Conservation (phyloP, 2,797 vertebrate genomes). For the Borostomias antarcticus region DNA sequence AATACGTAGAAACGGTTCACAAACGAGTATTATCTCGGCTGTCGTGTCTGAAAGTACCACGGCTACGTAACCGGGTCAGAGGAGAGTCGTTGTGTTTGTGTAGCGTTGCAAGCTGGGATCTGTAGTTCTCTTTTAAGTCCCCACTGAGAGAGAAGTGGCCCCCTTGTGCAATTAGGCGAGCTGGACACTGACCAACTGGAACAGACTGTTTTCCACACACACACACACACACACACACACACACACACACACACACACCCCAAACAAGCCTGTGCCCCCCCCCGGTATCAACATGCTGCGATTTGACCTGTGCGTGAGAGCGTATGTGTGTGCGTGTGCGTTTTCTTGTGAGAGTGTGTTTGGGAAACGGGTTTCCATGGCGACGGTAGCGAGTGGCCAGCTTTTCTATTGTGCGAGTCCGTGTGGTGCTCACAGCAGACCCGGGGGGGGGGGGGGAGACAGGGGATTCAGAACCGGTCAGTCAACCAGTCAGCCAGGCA, state of each 20-base stretch:
- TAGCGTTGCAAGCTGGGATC: too few relatives aligned
- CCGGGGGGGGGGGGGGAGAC: not conserved
- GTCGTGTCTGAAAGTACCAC: too few relatives aligned
- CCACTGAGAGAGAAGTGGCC: too few relatives aligned
- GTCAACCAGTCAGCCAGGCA: not conserved
- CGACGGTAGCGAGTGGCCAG: not conserved
- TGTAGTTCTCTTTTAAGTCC: too few relatives aligned
- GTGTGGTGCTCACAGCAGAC: not conserved
- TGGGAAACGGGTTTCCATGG: constrained; percentile 9
- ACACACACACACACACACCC: too few relatives aligned
- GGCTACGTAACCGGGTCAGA: too few relatives aligned
- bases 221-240: too few relatives aligned
- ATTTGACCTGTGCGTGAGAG: not conserved
- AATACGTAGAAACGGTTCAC: too few relatives aligned
- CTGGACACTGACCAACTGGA: not conserved
- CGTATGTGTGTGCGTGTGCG: not conserved
- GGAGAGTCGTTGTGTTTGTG: too few relatives aligned
- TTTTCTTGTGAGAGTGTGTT: not conserved
- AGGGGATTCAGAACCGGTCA: not conserved
- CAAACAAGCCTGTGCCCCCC: not conserved
- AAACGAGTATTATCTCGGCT: too few relatives aligned
- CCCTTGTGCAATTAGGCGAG: not conserved
- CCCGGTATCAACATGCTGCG: not conserved
- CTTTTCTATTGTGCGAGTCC: not conserved
- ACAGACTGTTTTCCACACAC: not conserved